These are phyloP conservation scores for Mythimna lalbum DNA, from an alignment of 2,888 invertebrate genomes.

Conservation along the genomic window DNA sequence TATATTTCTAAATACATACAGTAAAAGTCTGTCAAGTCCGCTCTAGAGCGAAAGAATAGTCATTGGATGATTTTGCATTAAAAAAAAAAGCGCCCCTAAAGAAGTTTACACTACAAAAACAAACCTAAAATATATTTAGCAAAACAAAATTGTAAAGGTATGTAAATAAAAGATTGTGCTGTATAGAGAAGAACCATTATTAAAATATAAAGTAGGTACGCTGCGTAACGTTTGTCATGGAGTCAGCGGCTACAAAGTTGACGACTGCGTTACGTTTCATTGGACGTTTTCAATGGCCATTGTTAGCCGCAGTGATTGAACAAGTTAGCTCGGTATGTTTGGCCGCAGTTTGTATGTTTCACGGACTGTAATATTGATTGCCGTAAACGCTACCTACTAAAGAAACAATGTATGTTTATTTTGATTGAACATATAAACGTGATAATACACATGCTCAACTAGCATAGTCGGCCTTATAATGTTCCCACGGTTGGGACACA, in stretches of 20 bases:
- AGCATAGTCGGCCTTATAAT: no score
- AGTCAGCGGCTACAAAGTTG: constrained; percentile 47
- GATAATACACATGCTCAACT: no score
- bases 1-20: no score
- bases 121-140: neutral
- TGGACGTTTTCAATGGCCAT: constrained; percentile 74
- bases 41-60: no score
- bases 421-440: no score
- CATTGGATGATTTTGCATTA: no score
- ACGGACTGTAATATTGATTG: constrained; percentile 34
- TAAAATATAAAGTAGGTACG: constrained; percentile 33
- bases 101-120: no score
- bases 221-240: constrained; percentile 47
- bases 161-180: neutral
- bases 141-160: neutral
- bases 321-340: constrained; percentile 70
- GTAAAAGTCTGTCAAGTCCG: no score
- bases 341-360: constrained; percentile 60
- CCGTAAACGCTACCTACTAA: neutral
- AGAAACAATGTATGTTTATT: neutral
- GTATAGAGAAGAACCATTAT: constrained; percentile 8
- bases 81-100: no score
- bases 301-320: constrained; percentile 75
- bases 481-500: no score
- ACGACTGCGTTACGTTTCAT: constrained; percentile 65